Percentiles rank a stretch among this genome's conserved stretches.
phyloP scores from a whole-genome alignment of 2,888 invertebrate genomes.

The Cyaniris semiargus region DNA sequence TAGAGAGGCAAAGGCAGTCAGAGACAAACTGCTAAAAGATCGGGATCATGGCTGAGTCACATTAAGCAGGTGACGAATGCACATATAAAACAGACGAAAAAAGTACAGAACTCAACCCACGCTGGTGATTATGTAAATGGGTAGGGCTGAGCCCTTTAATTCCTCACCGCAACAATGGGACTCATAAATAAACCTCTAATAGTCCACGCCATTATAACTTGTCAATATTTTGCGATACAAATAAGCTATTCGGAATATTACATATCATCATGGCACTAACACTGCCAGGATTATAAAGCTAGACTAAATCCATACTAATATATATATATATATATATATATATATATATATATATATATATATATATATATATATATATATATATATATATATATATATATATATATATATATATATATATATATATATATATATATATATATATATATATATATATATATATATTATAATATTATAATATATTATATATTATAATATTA shows the following conservation, averaged over 20 bases:
- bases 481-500: no score
- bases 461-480: no score
- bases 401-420: no score
- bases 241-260: background rate
- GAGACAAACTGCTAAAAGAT: background rate
- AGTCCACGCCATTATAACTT: conserved; percentile 18
- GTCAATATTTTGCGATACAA: conserved; percentile 29
- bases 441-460: no score
- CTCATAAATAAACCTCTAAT: conserved; percentile 25
- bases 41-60: background rate
- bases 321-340: no score
- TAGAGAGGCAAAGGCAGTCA: background rate
- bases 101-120: conserved; percentile 13
- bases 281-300: background rate
- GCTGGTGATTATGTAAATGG: conserved; percentile 25
- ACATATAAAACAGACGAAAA: background rate
- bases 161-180: conserved; percentile 24
- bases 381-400: no score
- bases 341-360: no score
- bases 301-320: background rate
- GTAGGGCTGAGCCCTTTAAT: conserved; percentile 19
- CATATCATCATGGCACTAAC: no score
- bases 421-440: no score
- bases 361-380: no score
- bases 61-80: background rate